Percentiles rank a stretch among this genome's conserved stretches.
phyloP scores from a whole-genome alignment of 1,140 invertebrate genomes.

The Hyposmocoma kahamanoa region DNA sequence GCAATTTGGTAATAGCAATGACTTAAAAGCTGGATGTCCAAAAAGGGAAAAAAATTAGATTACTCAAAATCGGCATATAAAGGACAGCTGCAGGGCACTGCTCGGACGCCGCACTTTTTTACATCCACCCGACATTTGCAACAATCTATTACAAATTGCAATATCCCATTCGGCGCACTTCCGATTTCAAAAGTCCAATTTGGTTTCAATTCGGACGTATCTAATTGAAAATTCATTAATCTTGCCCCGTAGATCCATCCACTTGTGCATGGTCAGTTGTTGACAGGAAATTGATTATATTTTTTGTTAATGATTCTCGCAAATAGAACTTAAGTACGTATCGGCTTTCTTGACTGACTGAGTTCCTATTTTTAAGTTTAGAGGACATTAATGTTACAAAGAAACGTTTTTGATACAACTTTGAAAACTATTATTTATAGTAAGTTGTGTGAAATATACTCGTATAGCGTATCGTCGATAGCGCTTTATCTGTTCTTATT shows the following conservation, averaged over 20 bases:
- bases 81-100: slow-evolving; percentile 55
- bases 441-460: too few species aligned
- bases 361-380: too few species aligned
- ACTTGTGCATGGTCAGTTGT: slow-evolving; percentile 69
- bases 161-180: slow-evolving; percentile 55
- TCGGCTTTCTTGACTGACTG: too few species aligned
- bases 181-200: slow-evolving; percentile 63
- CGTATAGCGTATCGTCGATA: too few species aligned
- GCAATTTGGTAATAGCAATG: too few species aligned
- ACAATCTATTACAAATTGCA: slow-evolving; percentile 59
- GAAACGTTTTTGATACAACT: too few species aligned
- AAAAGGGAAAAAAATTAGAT: slow-evolving; percentile 52
- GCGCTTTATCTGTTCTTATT: too few species aligned
- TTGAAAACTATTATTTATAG: too few species aligned
- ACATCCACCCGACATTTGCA: slow-evolving; percentile 26
- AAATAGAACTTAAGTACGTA: too few species aligned
- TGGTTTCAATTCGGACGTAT: slow-evolving; percentile 62
- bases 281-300: slow-evolving; percentile 69
- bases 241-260: slow-evolving; percentile 34
- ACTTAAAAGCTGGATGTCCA: too few species aligned
- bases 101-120: slow-evolving; percentile 52
- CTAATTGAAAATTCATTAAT: slow-evolving; percentile 72
- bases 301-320: slow-evolving; percentile 21
- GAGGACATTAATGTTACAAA: too few species aligned
- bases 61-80: slow-evolving; percentile 27